Base-by-base conservation (phyloP, 2,113 vertebrate species). In the Neolamprologus sp. region DNA sequence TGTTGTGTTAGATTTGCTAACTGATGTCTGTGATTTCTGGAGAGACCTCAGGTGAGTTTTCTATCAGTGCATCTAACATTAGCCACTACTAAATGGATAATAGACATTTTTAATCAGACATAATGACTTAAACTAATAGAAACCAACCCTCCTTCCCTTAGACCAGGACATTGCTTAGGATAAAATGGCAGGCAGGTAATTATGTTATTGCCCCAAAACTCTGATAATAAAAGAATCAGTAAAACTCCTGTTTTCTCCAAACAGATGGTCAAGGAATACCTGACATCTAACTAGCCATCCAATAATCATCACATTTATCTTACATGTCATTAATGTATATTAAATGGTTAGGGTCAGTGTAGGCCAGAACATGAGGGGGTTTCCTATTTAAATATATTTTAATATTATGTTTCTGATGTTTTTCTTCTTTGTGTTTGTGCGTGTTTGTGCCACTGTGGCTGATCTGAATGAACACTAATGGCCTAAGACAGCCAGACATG, bases 401-500 rank as follows among this genome's bases (percentile, higher is more conserved):
- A 13, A 30, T 49, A 49, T 75, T 47, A 0, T 28, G 37, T 47
- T 81, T 51, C 42, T 21, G 3, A 30, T 49, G 10, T 33, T 42
- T 58, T 33, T 8, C 23, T 63, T 26, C 16, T 47, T n/a, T 47
- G 30, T 47, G 12, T 14, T 55, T 11, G 17, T 47, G 42, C 7
- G 42, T n/a, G 26, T 45, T 83, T 82, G 14, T 49, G 35, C 78
- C 73, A 13, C 45, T 49, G 73, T n/a, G 45, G 73, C 73, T 13
- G 58, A 57, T 81, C 21, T 81, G 5, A 88, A 65, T 51, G 45
- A 81, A 71, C n/a, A 45, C 53, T 63, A 14, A 87, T 51, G 45
- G 58, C 53, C 26, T 45, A 28, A 37, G 83, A 81, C 85, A 85
- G 63, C 58, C 45, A 71, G 73, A 23, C 73, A 63, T 63, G 83